Percentiles rank a stretch among this genome's conserved stretches.
These are phyloP conservation scores for Adelges cooleyi DNA, from an alignment of 1,140 invertebrate species.

Conservation along the genomic window DNA sequence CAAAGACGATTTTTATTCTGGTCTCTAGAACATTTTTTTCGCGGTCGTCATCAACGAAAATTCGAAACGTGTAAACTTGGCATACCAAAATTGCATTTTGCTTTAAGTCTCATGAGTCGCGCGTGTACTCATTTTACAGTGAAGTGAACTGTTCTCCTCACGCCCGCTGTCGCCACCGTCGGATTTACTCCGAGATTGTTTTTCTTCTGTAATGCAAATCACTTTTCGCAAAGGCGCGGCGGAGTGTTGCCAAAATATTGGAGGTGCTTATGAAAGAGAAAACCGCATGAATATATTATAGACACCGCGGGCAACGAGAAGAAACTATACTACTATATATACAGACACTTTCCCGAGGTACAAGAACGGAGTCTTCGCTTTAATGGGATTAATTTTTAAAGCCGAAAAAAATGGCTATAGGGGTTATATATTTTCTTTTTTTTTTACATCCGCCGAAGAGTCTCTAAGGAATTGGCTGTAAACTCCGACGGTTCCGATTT, in stretches of 20 bases:
- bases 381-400: conserved; percentile 29
- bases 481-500: conserved; percentile 11
- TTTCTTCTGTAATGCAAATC: conserved; percentile 28
- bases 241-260: conserved; percentile 21
- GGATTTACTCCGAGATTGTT: conserved; percentile 26
- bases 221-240: conserved; percentile 1
- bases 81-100: conserved; percentile 25
- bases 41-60: no score
- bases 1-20: no score
- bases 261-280: conserved; percentile 27
- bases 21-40: no score
- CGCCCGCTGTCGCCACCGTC: neutral
- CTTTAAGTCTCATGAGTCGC: conserved; percentile 6
- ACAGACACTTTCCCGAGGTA: neutral
- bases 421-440: no score
- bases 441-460: conserved; percentile 4
- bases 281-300: conserved; percentile 27
- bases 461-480: conserved; percentile 15
- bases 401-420: conserved; percentile 11
- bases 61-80: no score
- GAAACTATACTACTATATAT: neutral
- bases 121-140: no score
- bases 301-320: neutral
- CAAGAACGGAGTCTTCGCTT: conserved; percentile 18
- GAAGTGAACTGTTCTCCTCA: neutral